Percentiles rank a stretch among this genome's conserved stretches.
Evolutionary conservation across 2,113 vertebrate genomes (phyloP).

Genomic region (Suricata suricatta): DNA sequence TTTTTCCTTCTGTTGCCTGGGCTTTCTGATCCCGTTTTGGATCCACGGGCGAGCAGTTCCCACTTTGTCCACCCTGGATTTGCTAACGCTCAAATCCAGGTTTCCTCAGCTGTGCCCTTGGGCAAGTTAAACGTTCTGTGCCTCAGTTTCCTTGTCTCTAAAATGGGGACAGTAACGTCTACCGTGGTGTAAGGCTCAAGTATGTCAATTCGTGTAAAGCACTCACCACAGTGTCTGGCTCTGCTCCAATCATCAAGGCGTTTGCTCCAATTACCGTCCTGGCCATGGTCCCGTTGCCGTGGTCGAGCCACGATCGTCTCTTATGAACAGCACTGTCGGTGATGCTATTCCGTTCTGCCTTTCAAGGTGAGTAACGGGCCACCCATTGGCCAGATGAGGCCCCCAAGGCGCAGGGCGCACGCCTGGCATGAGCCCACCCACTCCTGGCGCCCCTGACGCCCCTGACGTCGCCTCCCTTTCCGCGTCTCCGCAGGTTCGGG

Average conservation of each 20-base stretch:
- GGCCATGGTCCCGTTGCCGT: background rate
- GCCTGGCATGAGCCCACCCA: too few species aligned
- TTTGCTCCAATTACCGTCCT: too few species aligned
- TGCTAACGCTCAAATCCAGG: background rate
- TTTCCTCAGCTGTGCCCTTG: background rate
- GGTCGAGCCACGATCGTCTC: background rate
- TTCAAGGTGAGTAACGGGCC: background rate
- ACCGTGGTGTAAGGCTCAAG: background rate
- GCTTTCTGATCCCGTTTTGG: background rate
- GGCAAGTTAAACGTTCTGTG: background rate
- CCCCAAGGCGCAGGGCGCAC: background rate
- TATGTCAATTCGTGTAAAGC: background rate
- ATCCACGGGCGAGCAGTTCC: background rate
- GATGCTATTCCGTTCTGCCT: background rate
- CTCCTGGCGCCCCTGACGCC: background rate
- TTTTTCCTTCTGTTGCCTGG: background rate
- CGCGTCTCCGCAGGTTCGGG: constrained; percentile 43
- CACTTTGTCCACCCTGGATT: background rate
- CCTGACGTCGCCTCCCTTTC: background rate
- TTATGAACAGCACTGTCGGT: background rate
- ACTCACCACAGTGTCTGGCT: background rate
- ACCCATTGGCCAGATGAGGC: background rate
- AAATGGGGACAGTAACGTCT: background rate
- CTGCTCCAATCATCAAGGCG: too few species aligned
- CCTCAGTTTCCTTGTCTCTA: background rate